Evolutionary conservation across 1,140 invertebrate genomes (phyloP), one percentile per base, ranked within the genome.

Genomic region (Psilanteris sp.): DNA sequence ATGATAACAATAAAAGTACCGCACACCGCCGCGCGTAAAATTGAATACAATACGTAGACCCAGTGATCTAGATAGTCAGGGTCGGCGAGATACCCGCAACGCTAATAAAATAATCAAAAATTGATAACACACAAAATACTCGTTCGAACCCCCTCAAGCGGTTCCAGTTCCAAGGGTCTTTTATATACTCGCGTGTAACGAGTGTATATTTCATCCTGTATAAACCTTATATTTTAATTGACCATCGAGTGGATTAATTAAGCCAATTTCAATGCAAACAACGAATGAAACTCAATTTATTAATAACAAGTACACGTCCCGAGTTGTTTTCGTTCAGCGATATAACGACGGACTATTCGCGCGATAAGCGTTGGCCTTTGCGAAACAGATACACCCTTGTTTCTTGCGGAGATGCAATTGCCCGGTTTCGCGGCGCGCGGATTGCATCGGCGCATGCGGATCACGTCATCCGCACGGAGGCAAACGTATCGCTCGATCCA

Each of bases 41-140:
- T 46, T 59, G 52, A 61, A 46, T 71, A 46, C 61, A n/a, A n/a
- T 54, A 61, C 67, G 46, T 24, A 44, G 54, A 54, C 44, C 66
- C 36, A 37, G 44, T 70, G 54, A 61, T 61, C 66, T 71, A 61
- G 66, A 61, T 71, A 41, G 37, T 22, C 41, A 41, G 26, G 43
- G 27, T 59, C 52, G 52, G 16, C 43, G 52, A 52, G 64, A 34
- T 10, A 39, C 31, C 16, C 39, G 29, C 27, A 44, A 27, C 5
- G 18, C 48, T 34, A 36, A 46, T 48, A 44, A 54, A 57, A 24
- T 41, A 32, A 43, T 34, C 41, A 50, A 52, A 16, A 41, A 48
- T 4, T 27, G 18, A 39, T 37, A 39, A 14, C 14, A 8, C 32
- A 46, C 16, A 14, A n/a, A n/a, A n/a, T n/a, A n/a, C 5, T 20